These are phyloP conservation scores for Eretmocerus hayati DNA, from an alignment of 2,888 invertebrate genomes.

Conservation along the genomic window DNA sequence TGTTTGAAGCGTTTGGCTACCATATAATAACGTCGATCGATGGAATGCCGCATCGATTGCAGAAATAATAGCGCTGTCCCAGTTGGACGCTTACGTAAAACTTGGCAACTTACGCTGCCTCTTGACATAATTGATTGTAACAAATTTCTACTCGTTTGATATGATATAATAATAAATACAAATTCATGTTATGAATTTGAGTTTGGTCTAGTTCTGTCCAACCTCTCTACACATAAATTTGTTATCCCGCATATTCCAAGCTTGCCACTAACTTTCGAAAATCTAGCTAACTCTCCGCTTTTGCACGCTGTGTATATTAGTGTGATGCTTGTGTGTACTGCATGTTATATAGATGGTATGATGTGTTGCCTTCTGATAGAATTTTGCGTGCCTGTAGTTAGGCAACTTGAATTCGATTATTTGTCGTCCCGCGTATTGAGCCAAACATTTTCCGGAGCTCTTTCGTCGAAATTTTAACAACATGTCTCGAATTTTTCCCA, in stretches of 20 bases:
- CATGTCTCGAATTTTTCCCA: too few species aligned
- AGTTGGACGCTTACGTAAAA: slow-evolving; percentile 1
- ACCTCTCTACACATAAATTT: neutral
- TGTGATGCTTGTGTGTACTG: slow-evolving; percentile 17
- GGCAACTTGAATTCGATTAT: too few species aligned
- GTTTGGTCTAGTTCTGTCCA: slow-evolving; percentile 16
- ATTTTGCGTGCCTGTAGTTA: too few species aligned
- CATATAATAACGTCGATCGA: too few species aligned
- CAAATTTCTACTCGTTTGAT: slow-evolving; percentile 3
- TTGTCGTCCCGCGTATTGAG: too few species aligned
- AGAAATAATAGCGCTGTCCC: too few species aligned
- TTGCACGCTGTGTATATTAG: slow-evolving; percentile 21
- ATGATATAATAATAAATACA: slow-evolving; percentile 20
- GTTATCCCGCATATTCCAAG: slow-evolving; percentile 4
- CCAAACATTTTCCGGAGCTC: too few species aligned
- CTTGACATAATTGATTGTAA: slow-evolving; percentile 6
- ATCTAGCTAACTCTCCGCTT: slow-evolving; percentile 33
- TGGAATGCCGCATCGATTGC: too few species aligned
- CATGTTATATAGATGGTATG: too few species aligned
- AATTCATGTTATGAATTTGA: slow-evolving; percentile 16
- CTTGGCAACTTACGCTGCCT: slow-evolving; percentile 1
- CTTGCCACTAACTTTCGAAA: slow-evolving; percentile 42
- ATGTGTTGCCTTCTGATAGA: too few species aligned
- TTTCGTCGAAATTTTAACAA: too few species aligned
- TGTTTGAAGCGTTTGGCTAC: too few species aligned